phyloP scores from a whole-genome alignment of 2,888 invertebrate species.

The Galerucella pusilla region DNA sequence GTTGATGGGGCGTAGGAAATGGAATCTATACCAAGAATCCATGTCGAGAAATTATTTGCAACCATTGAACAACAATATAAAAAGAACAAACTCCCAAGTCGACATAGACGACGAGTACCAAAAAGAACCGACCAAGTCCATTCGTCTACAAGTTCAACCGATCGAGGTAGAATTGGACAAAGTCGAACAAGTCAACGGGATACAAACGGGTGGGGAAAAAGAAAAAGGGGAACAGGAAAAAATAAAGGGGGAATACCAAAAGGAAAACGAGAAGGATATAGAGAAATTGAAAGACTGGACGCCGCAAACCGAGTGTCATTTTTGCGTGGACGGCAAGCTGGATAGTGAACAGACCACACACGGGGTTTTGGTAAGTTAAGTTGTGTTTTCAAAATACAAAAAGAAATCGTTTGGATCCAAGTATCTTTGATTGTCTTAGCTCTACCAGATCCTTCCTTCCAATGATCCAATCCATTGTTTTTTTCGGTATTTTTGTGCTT shows the following conservation, averaged over 20 bases:
- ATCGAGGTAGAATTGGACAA: constrained; percentile 40
- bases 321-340: constrained; percentile 82
- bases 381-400: background rate
- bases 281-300: constrained; percentile 75
- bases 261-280: constrained; percentile 54
- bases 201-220: constrained; percentile 46
- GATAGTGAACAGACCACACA: constrained; percentile 68
- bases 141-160: constrained; percentile 46
- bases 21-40: constrained; percentile 91
- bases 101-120: constrained; percentile 53
- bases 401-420: too few relatives aligned
- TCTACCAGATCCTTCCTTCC: too few relatives aligned
- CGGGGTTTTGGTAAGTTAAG: constrained; percentile 68
- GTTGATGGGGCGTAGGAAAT: constrained; percentile 97
- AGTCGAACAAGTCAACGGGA: constrained; percentile 48
- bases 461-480: too few relatives aligned
- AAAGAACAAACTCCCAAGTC: constrained; percentile 58
- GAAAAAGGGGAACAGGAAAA: constrained; percentile 52
- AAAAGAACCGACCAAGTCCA: constrained; percentile 42
- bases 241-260: constrained; percentile 49
- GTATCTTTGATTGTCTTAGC: too few relatives aligned
- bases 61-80: constrained; percentile 65
- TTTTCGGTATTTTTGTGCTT: too few relatives aligned
- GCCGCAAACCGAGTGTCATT: constrained; percentile 83
- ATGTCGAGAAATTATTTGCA: constrained; percentile 66